Conservation (phyloP, 2,888 invertebrate genomes). For the Thecophora atra region DNA sequence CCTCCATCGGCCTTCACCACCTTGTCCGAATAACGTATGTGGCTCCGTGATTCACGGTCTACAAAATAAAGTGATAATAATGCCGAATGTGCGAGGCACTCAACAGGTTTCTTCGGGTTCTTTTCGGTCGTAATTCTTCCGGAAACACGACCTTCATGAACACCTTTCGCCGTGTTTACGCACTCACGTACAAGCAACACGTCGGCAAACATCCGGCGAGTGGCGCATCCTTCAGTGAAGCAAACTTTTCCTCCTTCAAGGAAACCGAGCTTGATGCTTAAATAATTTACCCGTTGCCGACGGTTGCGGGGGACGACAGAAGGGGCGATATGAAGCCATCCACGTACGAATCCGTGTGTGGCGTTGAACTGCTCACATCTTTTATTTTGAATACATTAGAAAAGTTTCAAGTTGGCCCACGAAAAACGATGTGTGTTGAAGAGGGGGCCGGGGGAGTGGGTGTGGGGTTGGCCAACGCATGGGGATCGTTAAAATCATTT, state of each 20-base stretch:
- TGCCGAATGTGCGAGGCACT: neutral
- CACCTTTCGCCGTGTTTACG: neutral
- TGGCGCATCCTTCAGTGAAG: neutral
- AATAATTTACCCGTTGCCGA: neutral
- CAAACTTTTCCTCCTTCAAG: conserved; percentile 16
- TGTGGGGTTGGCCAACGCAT: neutral
- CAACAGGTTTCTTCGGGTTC: conserved; percentile 7
- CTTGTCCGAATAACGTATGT: no score
- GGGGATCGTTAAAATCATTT: conserved; percentile 35
- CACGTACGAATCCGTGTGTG: neutral
- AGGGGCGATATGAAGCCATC: neutral
- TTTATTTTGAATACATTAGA: neutral
- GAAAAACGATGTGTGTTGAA: neutral
- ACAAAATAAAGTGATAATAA: neutral
- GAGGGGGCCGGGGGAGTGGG: neutral
- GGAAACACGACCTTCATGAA: neutral
- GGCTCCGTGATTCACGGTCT: no score
- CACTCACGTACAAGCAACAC: conserved; percentile 24
- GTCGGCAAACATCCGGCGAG: neutral
- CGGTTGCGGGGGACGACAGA: neutral
- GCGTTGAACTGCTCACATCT: neutral
- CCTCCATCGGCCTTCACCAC: no score
- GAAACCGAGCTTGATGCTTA: neutral
- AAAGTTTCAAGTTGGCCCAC: neutral
- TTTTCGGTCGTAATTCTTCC: neutral